A percentile compares a stretch with the other conserved stretches of the same genome.
phyloP scores from a whole-genome alignment of 2,888 invertebrate species.

The Epiblema foenella region DNA sequence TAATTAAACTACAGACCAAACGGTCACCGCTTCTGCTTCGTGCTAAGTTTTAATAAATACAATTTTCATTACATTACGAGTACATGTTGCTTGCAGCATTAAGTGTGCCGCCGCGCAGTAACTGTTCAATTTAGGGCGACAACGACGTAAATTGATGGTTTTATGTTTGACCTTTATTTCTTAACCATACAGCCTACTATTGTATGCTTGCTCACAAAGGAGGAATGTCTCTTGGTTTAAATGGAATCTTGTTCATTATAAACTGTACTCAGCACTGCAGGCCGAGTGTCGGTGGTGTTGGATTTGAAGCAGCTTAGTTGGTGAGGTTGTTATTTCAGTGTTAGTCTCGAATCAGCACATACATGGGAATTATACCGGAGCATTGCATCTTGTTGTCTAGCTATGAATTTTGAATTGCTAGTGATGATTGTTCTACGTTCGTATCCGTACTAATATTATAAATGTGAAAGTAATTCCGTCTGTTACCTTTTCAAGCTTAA shows the following conservation, averaged over 20 bases:
- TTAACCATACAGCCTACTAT: not conserved
- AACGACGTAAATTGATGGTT: constrained; percentile 3
- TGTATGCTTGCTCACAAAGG: not conserved
- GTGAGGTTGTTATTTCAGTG: constrained; percentile 27
- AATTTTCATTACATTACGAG: constrained; percentile 37
- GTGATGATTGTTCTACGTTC: not conserved
- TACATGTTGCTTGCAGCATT: constrained; percentile 21
- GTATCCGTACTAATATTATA: no score
- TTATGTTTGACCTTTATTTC: constrained; percentile 4
- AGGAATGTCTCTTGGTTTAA: constrained; percentile 19
- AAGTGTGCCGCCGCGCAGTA: constrained; percentile 23
- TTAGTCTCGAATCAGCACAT: constrained; percentile 35
- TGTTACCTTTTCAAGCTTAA: no score
- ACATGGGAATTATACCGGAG: constrained; percentile 21
- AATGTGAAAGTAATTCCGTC: no score
- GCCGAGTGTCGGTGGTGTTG: constrained; percentile 27
- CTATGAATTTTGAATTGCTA: constrained; percentile 5
- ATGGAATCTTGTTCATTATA: constrained; percentile 24
- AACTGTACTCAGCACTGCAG: constrained; percentile 25
- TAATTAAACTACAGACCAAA: constrained; percentile 19
- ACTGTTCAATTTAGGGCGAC: not conserved
- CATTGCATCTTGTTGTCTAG: not conserved
- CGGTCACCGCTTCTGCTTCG: not conserved
- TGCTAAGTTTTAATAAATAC: constrained; percentile 25
- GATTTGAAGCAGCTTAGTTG: constrained; percentile 34